Conservation (phyloP, 2,113 vertebrate genomes). For the Prionailurus viverrinus region DNA sequence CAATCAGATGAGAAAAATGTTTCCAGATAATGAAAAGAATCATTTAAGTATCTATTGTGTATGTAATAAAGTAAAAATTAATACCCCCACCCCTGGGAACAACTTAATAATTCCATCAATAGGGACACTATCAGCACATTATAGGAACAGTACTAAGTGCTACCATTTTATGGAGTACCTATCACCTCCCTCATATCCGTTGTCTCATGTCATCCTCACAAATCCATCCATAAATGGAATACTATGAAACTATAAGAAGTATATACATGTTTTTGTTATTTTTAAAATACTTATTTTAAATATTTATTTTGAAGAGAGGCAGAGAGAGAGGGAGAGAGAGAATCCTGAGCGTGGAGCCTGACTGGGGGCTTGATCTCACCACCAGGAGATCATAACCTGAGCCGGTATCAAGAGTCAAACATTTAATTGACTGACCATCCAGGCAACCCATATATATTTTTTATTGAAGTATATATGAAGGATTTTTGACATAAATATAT, state of each 20-base stretch:
- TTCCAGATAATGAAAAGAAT: not conserved
- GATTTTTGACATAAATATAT: not conserved
- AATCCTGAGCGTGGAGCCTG: too few relatives aligned
- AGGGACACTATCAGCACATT: not conserved
- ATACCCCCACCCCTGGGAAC: not conserved
- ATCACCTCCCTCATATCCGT: not conserved
- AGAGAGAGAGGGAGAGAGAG: too few relatives aligned
- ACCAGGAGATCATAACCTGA: too few relatives aligned
- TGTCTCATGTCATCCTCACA: not conserved
- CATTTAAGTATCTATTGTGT: not conserved
- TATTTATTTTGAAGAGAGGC: too few relatives aligned
- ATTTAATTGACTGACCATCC: too few relatives aligned
- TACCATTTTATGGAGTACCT: not conserved
- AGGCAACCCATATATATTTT: not conserved
- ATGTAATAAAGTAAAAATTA: conserved; percentile 40
- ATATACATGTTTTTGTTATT: not conserved
- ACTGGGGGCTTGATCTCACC: too few relatives aligned
- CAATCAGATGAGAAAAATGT: not conserved
- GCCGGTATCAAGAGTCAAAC: too few relatives aligned
- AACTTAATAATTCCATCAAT: not conserved
- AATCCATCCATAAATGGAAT: not conserved
- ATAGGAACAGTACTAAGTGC: not conserved
- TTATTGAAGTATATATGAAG: not conserved
- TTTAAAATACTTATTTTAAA: too few relatives aligned
- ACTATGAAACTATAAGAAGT: not conserved